Conservation (phyloP, 2,797 vertebrate species). For the Ciconia nigra region DNA sequence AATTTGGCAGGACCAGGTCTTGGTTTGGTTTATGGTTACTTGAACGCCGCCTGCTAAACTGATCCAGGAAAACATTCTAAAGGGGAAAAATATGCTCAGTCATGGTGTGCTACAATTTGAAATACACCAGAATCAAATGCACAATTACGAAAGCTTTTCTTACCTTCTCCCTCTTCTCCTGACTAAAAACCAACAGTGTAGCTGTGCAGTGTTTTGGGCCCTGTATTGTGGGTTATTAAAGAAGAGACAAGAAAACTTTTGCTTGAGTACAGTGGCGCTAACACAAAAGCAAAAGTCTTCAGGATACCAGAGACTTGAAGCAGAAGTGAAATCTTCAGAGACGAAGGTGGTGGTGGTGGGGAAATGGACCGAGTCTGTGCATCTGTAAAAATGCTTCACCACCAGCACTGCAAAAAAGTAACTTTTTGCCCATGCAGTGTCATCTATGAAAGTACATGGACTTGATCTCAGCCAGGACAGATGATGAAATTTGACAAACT, state of each 20-base stretch:
- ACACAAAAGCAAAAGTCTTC: background rate
- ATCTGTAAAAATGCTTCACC: background rate
- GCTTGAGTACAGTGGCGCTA: background rate
- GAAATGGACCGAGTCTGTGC: background rate
- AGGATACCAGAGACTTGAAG: background rate
- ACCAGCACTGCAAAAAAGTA: background rate
- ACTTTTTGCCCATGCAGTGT: background rate
- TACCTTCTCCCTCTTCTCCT: background rate
- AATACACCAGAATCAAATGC: background rate
- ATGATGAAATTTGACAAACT: background rate
- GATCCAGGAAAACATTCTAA: background rate
- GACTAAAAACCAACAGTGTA: background rate
- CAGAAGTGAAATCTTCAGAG: background rate
- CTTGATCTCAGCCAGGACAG: background rate
- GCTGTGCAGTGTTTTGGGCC: background rate
- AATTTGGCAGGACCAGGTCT: background rate
- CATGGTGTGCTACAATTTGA: background rate
- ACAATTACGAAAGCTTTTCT: background rate
- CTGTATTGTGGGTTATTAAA: background rate
- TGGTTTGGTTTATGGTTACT: background rate
- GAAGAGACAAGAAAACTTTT: background rate
- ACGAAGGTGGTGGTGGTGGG: no score
- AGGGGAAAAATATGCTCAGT: background rate
- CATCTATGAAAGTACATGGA: background rate
- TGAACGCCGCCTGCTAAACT: background rate